Base-by-base conservation (phyloP, 2,797 vertebrate genomes). In the Centropyge bicolor region DNA sequence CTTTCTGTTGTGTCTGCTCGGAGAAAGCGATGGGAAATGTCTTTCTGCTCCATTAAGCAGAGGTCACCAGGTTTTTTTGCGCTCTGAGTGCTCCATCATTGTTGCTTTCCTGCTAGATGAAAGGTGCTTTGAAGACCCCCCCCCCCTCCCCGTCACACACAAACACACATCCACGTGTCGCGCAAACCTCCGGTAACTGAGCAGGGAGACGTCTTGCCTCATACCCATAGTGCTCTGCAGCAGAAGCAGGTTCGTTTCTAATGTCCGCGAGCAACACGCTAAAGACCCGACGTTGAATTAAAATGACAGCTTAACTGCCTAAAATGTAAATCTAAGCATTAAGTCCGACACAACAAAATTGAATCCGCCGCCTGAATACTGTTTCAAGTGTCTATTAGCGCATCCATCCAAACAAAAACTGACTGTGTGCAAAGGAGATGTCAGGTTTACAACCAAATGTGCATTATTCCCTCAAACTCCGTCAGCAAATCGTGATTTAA, bases 401-500 rank as follows among this genome's bases (percentile, higher is more conserved):
- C 62, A 14, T 14, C 79, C 80, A 78, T 83, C 84, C 82, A 61
- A 76, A 87, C 69, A 63, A 59, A 85, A 86, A 83, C 51, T 78
- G 84, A 86, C 82, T 76, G 78, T 20, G 76, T 70, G 80, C 69
- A 57, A 81, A 90, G 62, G 72, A 74, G 79, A 67, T 83, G 92
- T 85, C 90, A 73, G 90, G 48, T 92, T 91, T 89, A 89, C 89
- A 85, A 83, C 81, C 86, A 56, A 81, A 78, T 78, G 75, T 76
- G 76, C 80, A 85, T 91, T 87, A 89, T 89, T 82, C 82, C 77
- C 74, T 85, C 80, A 88, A 88, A 90, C 82, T 81, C 90, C 20
- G 78, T 93, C 89, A 91, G 90, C 92, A 89, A 85, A 90, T 92
- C 78, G 92, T 81, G 85, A 91, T 92, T 93, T 91, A 92, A 91